Evolutionary conservation across 2,797 vertebrate genomes (phyloP), one percentile per base, ranked within the genome.

Genomic region (Coracias cyanogaster): DNA sequence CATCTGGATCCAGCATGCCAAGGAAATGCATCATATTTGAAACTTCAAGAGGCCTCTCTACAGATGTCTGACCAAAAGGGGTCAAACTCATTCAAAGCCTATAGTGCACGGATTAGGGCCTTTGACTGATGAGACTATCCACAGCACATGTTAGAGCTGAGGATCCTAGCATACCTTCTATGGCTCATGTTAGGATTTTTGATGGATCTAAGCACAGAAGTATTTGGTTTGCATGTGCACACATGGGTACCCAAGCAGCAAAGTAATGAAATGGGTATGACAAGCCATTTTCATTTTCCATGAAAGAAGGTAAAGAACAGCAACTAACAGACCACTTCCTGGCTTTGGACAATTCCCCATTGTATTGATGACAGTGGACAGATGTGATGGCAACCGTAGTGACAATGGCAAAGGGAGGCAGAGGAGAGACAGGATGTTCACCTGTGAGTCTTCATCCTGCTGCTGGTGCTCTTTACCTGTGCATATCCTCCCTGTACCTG

Each of bases 1-100:
- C 97, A 98, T 98, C 97, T 98, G 97, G 97, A 97, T 92, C 82
- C 95, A 98, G 90, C 95, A 94, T 96, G 96, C 91, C 67, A 39
- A 96, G 96, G 94, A 97, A 97, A 94, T 92, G 93, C 77, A 94
- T 97, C 94, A 94, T 97, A 83, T 96, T 62, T 80, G 91, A 97
- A 98, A 96, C 97, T 97, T 97, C 96, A 97, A 96, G 95, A 92
- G 95, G 92, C 94, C 82, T 97, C 87, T 95, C 81, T 97, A 91
- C 94, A 97, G 96, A 96, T 97, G 95, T 96, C 85, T 96, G 96
- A 98, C 97, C 97, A 97, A 96, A 97, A 97, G 43, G 18, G 89
- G 82, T 96, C 93, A 95, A 93, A 84, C 29, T 96, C 61, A 91
- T 87, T 95, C 74, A 76, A 77, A 93, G 77, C 66, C 90, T 89